Evolutionary conservation across 2,888 invertebrate species (phyloP), one percentile per base, ranked within the genome.

Genomic region (Torymus aiolomorphi): DNA sequence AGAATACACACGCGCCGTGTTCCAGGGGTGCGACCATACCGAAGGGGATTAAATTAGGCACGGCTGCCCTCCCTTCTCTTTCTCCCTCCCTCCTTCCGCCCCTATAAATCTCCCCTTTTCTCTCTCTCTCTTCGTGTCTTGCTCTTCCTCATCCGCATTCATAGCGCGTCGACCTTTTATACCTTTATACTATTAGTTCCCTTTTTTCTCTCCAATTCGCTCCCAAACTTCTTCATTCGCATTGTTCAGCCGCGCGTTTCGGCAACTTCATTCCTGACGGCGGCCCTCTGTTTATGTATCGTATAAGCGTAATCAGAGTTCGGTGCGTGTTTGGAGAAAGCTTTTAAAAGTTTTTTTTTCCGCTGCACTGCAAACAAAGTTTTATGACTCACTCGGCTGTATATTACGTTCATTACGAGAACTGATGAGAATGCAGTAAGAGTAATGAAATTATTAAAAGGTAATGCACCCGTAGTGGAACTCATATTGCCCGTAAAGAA

Each of bases 21-120:
- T 66, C 42, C 62, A 14, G 51, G 62, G 56, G 71, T 51, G 49
- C 51, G 49, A 66, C 62, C 67, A 49, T 24, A 61, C 51, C 72
- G 66, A 83, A 83, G 82, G 83, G 83, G 84, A 84, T 84, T 84
- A 83, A 85, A 85, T 84, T 84, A 84, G 83, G 82, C 82, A 82
- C 81, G 84, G 67, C 77, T 75, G 69, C 67, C 66, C 65, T 67
- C 72, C 62, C 73, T 59, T 49, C 8, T 79, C 65, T 69, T 59
- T 49, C 8, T 79, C 65, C 66, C 70, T 49, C 8, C 76, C 65
- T 69, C 70, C 73, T 75, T 63, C 67, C 66, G 52, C n/a, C 49
- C 52, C 10, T 16, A 18, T n/a, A 69, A 59, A 49, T 69, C 75
- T 62, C 62, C 69, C 49, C 70, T 63, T 63, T 71, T 70, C 54